phyloP scores from a whole-genome alignment of 64 coral and sea anemone species.

The Montipora efflorescens region DNA sequence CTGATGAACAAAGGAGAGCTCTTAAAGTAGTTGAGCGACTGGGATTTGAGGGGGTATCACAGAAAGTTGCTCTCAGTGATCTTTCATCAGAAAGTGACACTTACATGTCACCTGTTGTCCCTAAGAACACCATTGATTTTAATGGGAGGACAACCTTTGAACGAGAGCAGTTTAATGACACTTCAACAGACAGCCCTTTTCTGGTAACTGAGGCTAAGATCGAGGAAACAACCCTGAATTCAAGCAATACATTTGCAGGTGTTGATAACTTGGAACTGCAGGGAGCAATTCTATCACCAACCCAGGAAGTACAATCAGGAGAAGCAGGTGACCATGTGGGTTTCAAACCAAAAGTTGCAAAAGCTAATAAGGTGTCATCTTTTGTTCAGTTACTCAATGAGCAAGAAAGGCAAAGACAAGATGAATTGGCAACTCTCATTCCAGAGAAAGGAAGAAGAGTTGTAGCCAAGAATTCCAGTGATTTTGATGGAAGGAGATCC shows the following conservation, averaged over 20 bases:
- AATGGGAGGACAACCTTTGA: conserved; percentile 77
- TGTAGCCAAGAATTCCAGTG: conserved; percentile 51
- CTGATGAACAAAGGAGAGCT: conserved; percentile 65
- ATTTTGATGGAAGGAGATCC: conserved; percentile 63
- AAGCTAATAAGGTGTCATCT: conserved; percentile 24
- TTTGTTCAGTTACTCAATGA: conserved; percentile 46
- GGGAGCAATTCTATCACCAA: conserved; percentile 24
- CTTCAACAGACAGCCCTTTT: conserved; percentile 54
- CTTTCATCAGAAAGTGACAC: conserved; percentile 78
- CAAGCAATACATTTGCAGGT: conserved; percentile 43
- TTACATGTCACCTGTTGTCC: conserved; percentile 63
- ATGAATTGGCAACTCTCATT: background rate
- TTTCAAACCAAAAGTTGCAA: conserved; percentile 19
- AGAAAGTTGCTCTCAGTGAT: conserved; percentile 85
- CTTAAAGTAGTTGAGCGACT: conserved; percentile 74
- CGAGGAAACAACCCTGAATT: conserved; percentile 27
- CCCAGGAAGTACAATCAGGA: background rate
- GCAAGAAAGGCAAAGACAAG: conserved; percentile 47
- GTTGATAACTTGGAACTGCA: conserved; percentile 19
- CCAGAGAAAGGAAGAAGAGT: conserved; percentile 8
- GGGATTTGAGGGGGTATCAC: conserved; percentile 84
- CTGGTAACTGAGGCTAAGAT: conserved; percentile 11
- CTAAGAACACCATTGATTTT: conserved; percentile 69
- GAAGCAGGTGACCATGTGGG: background rate
- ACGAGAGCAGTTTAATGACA: conserved; percentile 75